Evolutionary conservation across 2,797 vertebrate species (phyloP), one percentile per base, ranked within the genome.

Genomic region (Muraenolepis orangiensis): DNA sequence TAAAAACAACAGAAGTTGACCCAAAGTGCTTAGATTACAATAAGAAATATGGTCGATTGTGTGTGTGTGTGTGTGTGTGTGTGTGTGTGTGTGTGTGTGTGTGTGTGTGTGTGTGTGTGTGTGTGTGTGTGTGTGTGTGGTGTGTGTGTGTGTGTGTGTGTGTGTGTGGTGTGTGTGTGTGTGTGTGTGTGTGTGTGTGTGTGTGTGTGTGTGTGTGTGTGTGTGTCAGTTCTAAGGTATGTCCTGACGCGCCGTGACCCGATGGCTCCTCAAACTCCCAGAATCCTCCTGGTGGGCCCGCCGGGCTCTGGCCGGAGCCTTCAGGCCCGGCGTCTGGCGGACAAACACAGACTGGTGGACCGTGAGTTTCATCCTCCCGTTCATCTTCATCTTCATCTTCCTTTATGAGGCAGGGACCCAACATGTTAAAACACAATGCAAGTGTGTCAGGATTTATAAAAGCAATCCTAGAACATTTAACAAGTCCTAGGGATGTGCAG

Each of bases 231-330:
- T n/a, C 8, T 64, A 26, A 64, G 23, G 26, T 64, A 26, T 26
- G 87, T 95, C 18, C 92, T 77, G 69, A 94, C 84, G 23, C 84
- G 72, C 2, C 91, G 30, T 14, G 80, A 85, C n/a, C 93, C 91
- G 6, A 83, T 90, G 0, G 93, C 94, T 30, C 95, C 95, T 0
- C 93, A 94, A 77, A 96, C 94, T 12, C 96, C 96, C 11, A 91
- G 93, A 78, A 86, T 98, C 80, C 83, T 99, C 31, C 91, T 99
- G 6, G 81, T 93, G 0, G 97, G 97, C 74, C 95, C 96, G 0
- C 83, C 93, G 0, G 96, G 96, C 81, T 94, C 95, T 1, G 97
- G 96, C 69, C 96, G 95, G 87, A 95, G 94, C 72, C 92, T 94
- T 68, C 96, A 97, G 90, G 96, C 96, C 31, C 86, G 86, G 14